Evolutionary conservation across 2,888 invertebrate genomes (phyloP), one percentile per base, ranked within the genome.

Genomic region (Catocala fraxini): DNA sequence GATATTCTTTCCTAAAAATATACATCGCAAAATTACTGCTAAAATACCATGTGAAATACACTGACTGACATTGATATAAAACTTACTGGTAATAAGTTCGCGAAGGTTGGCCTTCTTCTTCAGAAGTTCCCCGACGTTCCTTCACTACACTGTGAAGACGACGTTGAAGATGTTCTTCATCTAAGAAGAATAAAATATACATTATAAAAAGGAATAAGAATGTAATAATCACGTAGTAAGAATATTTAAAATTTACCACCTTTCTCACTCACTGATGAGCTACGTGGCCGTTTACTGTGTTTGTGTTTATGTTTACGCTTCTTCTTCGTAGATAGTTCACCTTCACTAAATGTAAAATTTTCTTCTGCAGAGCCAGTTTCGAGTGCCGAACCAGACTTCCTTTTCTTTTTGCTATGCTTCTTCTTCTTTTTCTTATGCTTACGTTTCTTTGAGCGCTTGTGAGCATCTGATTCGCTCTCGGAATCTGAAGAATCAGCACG

Each of bases 341-440:
- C 93, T 35, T 92, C 93, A 64, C 92, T 93, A 12, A 84, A 80
- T 0, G 88, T 89, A 7, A 89, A 89, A 51, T 86, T 72, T 35
- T 85, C 88, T 53, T 88, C 89, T 1, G 59, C 63, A 5, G 91
- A 89, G 7, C 77, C 83, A 63, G 6, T 9, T 39, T 83, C 82
- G 4, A 79, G 87, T 4, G 77, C 84, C 0, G 93, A 92, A 59
- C 81, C 85, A 0, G 88, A 85, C 42, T 90, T 92, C 63, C 89
- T 85, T 71, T 92, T 94, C 79, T 89, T 93, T 80, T 94, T 94
- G 12, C 79, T 82, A 63, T 94, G 94, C 75, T 94, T 94, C 85
- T 92, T 93, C 84, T 94, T 94, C 84, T 94, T 94, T 73, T 94
- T 94, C 85, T 94, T 94, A 62, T 94, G 94, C 71, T 94, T 94